These are phyloP conservation scores for Drosophila neonasuta DNA, from an alignment of 2,888 invertebrate genomes.

Conservation along the genomic window DNA sequence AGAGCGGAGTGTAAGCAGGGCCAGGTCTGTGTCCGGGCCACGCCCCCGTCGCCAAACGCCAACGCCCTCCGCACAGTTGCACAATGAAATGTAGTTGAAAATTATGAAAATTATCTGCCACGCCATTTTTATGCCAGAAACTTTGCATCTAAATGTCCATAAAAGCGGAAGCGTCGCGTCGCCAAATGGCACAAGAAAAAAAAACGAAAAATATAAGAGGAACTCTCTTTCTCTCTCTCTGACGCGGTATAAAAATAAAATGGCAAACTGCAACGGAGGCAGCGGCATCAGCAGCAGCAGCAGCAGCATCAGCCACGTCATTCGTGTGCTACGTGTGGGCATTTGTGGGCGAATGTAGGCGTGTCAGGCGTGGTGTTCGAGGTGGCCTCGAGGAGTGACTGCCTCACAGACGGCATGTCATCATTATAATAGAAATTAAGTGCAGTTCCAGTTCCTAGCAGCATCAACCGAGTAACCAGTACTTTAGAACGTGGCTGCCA, in stretches of 20 bases:
- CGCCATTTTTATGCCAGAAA: constrained; percentile 78
- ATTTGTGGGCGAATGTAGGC: constrained; percentile 34
- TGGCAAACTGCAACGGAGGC: constrained; percentile 36
- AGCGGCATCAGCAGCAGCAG: constrained; percentile 11
- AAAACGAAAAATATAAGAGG: constrained; percentile 5
- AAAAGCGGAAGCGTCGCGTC: constrained; percentile 72
- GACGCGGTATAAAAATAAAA: constrained; percentile 40
- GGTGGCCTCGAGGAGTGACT: constrained; percentile 29
- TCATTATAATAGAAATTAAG: constrained; percentile 74
- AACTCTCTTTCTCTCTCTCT: constrained; percentile 12
- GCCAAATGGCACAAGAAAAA: constrained; percentile 57
- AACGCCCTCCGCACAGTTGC: constrained; percentile 64
- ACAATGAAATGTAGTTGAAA: constrained; percentile 78
- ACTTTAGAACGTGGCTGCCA: constrained; percentile 35
- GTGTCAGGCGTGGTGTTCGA: constrained; percentile 33
- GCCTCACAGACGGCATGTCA: constrained; percentile 70
- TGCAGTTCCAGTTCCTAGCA: constrained; percentile 56
- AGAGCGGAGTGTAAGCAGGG: neutral
- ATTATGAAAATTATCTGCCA: constrained; percentile 77
- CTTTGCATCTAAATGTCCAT: constrained; percentile 78
- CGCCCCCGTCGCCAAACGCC: constrained; percentile 49
- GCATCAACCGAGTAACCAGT: constrained; percentile 11
- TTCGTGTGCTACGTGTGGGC: constrained; percentile 47
- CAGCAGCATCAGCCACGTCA: constrained; percentile 12
- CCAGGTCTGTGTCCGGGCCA: constrained; percentile 32